Evolutionary conservation across 2,888 invertebrate genomes (phyloP), one percentile per base, ranked within the genome.

Genomic region (Nomada hirtipes): DNA sequence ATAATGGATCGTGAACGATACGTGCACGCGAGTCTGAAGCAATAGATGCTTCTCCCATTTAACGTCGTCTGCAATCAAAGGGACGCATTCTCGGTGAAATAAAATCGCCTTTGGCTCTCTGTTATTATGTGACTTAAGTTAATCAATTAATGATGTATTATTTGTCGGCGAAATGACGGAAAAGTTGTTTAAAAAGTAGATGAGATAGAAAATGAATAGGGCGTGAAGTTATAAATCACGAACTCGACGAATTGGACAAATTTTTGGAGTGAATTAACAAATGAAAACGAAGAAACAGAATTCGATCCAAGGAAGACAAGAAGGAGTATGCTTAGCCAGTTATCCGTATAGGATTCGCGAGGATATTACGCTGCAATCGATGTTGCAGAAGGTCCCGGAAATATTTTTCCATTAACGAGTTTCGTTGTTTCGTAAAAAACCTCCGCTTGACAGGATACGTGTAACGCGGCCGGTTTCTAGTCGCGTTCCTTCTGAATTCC

Each of bases 321-420:
- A n/a, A n/a, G 3, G n/a, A 50, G 11, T 1, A n/a, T n/a, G 47
- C 29, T 4, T 29, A 29, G 1, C 64, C n/a, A 11, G 26, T 26
- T 26, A n/a, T 15, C 23, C n/a, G 36, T 60, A 9, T 57, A 20
- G 44, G 60, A 74, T 67, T 70, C 9, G 36, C 44, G 64, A 44
- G 44, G 13, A 67, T 47, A 52, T 15, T 42, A 20, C 18, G 11
- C 50, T 20, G 15, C 44, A 20, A 13, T 26, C 70, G 70, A 9
- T n/a, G 36, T 60, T 55, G 23, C 64, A 20, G 2, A 44, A 52
- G 52, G 70, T 61, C 26, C 70, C 57, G 29, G 44, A 36, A 74
- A 81, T 74, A 60, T 74, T 77, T 67, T 61, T 67, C 65, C 70
- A 63, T 77, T 78, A 78, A 67, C 61, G 65, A 50, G 55, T 23